Evolutionary conservation across 1,140 invertebrate genomes (phyloP).

Genomic region (Drosophila tani): DNA sequence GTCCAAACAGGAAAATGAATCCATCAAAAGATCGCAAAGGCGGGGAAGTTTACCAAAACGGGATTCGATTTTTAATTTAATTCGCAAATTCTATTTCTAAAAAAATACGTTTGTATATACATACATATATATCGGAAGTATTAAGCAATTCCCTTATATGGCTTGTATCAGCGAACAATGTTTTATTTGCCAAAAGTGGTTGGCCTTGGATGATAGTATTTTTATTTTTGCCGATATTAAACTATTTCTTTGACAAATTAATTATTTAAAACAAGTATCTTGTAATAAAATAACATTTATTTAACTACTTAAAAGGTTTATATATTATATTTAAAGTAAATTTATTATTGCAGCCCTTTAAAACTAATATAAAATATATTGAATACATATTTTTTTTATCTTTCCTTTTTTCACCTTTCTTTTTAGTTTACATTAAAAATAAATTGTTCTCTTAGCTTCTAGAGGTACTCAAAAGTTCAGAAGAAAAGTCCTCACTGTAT

Average conservation of each 20-base stretch:
- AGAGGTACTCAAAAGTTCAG: not conserved
- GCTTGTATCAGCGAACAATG: not conserved
- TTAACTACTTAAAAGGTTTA: not conserved
- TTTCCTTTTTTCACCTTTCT: too few relatives aligned
- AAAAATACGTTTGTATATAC: not conserved
- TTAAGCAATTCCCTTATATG: not conserved
- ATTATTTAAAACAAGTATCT: too few relatives aligned
- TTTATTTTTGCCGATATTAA: not conserved
- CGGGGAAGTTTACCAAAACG: constrained; percentile 1
- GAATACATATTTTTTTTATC: too few relatives aligned
- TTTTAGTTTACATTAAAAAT: too few relatives aligned
- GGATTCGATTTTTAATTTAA: not conserved
- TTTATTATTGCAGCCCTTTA: not conserved
- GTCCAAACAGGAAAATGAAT: constrained; percentile 11
- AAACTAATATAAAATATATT: not conserved
- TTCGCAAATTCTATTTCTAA: not conserved
- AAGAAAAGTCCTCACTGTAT: not conserved
- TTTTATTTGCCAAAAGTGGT: not conserved
- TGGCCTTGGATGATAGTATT: not conserved
- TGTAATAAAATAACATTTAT: too few relatives aligned
- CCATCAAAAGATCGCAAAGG: not conserved
- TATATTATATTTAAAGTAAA: not conserved
- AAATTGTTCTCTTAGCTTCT: not conserved
- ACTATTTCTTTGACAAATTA: not conserved
- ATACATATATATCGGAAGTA: too few relatives aligned